Evolutionary conservation across 2,797 vertebrate genomes (phyloP), one percentile per base, ranked within the genome.

Genomic region (Poeciliopsis turneri): DNA sequence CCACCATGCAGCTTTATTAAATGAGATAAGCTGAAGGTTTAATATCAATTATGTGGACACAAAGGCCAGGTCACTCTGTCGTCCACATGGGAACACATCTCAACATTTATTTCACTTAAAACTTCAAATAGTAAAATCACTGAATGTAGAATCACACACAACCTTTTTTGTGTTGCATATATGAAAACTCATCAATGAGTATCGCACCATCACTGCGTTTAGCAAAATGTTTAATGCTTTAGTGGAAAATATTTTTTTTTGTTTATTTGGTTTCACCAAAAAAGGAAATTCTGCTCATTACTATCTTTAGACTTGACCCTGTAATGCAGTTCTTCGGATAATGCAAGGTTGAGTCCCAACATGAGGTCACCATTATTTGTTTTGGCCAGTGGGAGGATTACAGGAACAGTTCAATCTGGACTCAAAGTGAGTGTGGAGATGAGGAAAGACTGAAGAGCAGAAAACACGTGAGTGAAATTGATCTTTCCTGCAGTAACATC

Each of bases 351-450:
- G 20, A 55, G 75, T 73, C 76, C 76, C 72, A 72, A 71, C 59
- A 71, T 89, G 84, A 91, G 82, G 90, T 93, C 91, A 91, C 83
- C 66, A 82, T 74, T 93, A 87, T 93, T 93, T 92, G 77, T 77
- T 75, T 94, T 94, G 91, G 92, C 90, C 53, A 11, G 25, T 5
- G 53, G 33, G 36, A 74, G 88, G 84, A 92, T 90, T 87, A 90
- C 41, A 87, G 77, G 53, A 91, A 85, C 77, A 77, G 77, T 82
- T 88, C 80, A 83, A 72, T 84, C 80, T 83, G 87, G 83, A 91
- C 80, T 79, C 72, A 75, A 72, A 28, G 76, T 7, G 68, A 86
- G 73, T 3, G 68, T 39, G 25, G 78, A 68, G 57, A 86, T 74
- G 74, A 66, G 79, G 41, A 86, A 87, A 72, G 82, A 86, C 70